Base-by-base conservation (phyloP, 1,140 invertebrate species). In the Drosophila hydei region DNA sequence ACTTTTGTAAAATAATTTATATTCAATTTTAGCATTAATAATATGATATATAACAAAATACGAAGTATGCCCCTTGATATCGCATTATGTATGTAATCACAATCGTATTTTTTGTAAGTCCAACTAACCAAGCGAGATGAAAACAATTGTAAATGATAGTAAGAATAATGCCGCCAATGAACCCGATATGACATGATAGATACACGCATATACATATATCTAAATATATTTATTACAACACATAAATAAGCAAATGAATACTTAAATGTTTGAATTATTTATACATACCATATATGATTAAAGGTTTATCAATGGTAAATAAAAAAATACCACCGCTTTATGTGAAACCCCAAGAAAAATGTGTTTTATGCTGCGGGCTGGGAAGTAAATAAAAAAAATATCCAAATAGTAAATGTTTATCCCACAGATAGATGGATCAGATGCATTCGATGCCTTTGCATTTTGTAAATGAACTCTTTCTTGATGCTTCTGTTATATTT, bases 271-370 rank as follows among this genome's bases (percentile, higher is more conserved):
- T 85, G 73, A 77, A 87, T 87, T 87, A 87, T 87, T 87, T 85
- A 85, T 75, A 87, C 52, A 85, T 64, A 83, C 71, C 61, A 79
- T 87, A 87, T 87, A 80, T 67, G 69, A 77, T 81, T 87, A 89
- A 83, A 73, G 84, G 83, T 88, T 88, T 88, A 89, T 89, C 77
- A 89, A 89, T 88, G 87, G 87, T 89, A 89, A 89, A 89, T 89
- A 89, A 89, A 89, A 68, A 89, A 85, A 85, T 89, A 89, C 87
- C 87, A 89, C 87, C 87, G 87, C 87, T 89, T 89, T 85, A 89
- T 89, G 87, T 89, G 78, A 89, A 89, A 89, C 85, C 85, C 87
- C 78, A 73, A 74, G 48, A 33, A 33, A 0, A 4, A 25, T 11
- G 42, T 33, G n/a, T 30, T 23, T 45, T 36, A 0, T 6, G 40